phyloP scores from a whole-genome alignment of 2,113 vertebrate genomes.

The Murina feae region DNA sequence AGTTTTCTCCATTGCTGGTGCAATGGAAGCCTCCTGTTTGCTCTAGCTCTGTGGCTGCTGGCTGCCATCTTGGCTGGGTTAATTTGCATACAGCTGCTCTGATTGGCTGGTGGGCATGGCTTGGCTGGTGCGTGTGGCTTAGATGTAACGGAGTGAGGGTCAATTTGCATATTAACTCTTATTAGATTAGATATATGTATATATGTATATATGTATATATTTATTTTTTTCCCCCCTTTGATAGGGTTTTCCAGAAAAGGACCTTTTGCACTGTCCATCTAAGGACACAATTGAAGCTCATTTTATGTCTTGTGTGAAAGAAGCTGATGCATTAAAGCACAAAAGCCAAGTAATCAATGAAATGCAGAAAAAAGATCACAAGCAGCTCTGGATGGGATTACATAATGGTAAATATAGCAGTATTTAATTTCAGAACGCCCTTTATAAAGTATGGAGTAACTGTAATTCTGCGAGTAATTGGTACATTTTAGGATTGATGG shows the following conservation, averaged over 20 bases:
- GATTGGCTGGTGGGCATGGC: too few relatives aligned
- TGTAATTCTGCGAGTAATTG: background rate
- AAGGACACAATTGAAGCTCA: slow-evolving; percentile 96
- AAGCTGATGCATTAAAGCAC: slow-evolving; percentile 98
- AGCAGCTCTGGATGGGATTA: slow-evolving; percentile 99
- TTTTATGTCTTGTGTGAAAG: slow-evolving; percentile 99
- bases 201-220: background rate
- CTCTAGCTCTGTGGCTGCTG: too few relatives aligned
- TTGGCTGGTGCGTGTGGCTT: too few relatives aligned
- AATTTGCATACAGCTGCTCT: too few relatives aligned
- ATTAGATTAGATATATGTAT: too few relatives aligned
- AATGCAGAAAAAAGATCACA: slow-evolving; percentile 99
- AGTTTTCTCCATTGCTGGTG: too few relatives aligned
- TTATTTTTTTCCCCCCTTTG: slow-evolving; percentile 24
- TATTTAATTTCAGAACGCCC: background rate
- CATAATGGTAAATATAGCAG: slow-evolving; percentile 89
- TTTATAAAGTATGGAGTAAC: background rate
- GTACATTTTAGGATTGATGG: background rate
- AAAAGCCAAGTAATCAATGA: slow-evolving; percentile 99
- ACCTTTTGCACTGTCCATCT: slow-evolving; percentile 93
- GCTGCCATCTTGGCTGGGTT: too few relatives aligned
- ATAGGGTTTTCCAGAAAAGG: slow-evolving; percentile 95
- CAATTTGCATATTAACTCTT: too few relatives aligned
- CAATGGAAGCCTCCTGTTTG: too few relatives aligned
- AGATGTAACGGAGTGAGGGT: too few relatives aligned